Conservation (phyloP, 2,797 vertebrate genomes). For the Buceros bicornis region DNA sequence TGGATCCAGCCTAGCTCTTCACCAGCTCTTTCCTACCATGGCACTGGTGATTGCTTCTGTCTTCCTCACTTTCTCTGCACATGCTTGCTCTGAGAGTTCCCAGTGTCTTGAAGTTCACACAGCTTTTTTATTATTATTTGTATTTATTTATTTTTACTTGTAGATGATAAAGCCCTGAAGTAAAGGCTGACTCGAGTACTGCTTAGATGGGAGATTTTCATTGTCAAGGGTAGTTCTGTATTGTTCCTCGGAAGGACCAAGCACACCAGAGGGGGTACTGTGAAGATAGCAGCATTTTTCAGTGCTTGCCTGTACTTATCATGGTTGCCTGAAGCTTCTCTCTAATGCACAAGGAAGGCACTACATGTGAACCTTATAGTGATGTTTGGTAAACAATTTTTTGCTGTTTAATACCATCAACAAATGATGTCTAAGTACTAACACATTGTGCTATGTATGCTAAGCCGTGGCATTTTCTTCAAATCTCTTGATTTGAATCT, state of each 20-base stretch:
- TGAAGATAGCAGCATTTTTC: not conserved
- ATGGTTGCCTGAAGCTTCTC: not conserved
- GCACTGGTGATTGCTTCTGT: not conserved
- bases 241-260: not conserved
- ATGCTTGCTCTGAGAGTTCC: not conserved
- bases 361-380: not conserved
- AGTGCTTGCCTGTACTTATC: not conserved
- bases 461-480: not conserved
- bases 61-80: not conserved
- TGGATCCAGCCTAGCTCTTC: not conserved
- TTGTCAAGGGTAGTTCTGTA: not conserved
- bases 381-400: not conserved
- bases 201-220: not conserved
- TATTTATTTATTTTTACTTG: not conserved
- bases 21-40: not conserved
- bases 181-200: not conserved
- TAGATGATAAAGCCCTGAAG: not conserved
- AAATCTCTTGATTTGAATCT: not conserved
- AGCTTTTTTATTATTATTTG: not conserved
- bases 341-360: not conserved
- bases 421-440: not conserved
- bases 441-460: not conserved
- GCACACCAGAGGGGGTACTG: not conserved
- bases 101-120: not conserved
- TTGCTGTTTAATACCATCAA: not conserved